These are phyloP conservation scores for Meriones psammophilus DNA, from an alignment of 2,797 vertebrate species.

Conservation along the genomic window DNA sequence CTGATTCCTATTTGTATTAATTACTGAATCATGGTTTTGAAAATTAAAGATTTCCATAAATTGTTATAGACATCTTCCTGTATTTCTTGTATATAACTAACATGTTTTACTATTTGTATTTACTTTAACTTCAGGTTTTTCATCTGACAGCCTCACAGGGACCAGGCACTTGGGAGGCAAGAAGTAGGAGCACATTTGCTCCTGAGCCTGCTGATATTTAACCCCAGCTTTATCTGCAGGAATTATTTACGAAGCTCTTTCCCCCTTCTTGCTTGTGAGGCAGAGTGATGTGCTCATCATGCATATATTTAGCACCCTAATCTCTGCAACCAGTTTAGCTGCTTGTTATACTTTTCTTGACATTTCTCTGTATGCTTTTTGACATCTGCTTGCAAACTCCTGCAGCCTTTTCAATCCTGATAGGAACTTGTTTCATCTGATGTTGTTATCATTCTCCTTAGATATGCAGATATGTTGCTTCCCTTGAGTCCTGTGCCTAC, in stretches of 20 bases:
- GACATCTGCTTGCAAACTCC: conserved; percentile 88
- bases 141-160: conserved; percentile 25
- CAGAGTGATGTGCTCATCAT: conserved; percentile 77
- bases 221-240: conserved; percentile 77
- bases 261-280: conserved; percentile 74
- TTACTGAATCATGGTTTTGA: conserved; percentile 57
- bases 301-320: conserved; percentile 85
- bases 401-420: conserved; percentile 88
- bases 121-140: conserved; percentile 29
- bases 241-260: conserved; percentile 67
- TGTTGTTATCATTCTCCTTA: conserved; percentile 84
- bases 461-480: conserved; percentile 84
- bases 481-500: conserved; percentile 77
- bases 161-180: conserved; percentile 43
- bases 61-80: background rate
- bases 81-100: conserved; percentile 44
- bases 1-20: conserved; percentile 40
- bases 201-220: conserved; percentile 69
- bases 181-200: conserved; percentile 69
- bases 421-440: conserved; percentile 86
- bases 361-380: conserved; percentile 87
- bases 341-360: conserved; percentile 87
- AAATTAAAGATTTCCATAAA: conserved; percentile 33
- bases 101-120: conserved; percentile 46
- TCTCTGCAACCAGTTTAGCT: conserved; percentile 86